phyloP scores from a whole-genome alignment of 2,113 vertebrate species.

The Alethe diademata region DNA sequence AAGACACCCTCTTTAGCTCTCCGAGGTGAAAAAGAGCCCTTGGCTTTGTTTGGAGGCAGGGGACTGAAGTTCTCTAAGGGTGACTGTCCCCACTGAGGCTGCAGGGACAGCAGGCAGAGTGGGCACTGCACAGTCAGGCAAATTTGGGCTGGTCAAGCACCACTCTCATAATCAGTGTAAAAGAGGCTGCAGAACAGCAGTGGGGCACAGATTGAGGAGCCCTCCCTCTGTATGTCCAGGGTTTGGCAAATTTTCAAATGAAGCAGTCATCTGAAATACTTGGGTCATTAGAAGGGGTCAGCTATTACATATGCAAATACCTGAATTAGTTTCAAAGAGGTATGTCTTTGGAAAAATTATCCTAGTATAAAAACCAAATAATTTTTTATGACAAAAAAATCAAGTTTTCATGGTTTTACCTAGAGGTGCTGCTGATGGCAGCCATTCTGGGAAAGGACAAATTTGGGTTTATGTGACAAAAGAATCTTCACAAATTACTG shows the following conservation, averaged over 20 bases:
- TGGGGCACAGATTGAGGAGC: background rate
- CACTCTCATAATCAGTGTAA: background rate
- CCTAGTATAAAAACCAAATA: background rate
- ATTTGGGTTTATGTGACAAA: background rate
- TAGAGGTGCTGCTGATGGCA: background rate
- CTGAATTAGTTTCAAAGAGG: background rate
- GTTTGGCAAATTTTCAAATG: background rate
- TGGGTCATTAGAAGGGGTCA: background rate
- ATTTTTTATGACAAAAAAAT: background rate
- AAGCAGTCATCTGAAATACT: background rate
- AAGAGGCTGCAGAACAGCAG: background rate
- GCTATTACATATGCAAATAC: background rate
- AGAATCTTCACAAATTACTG: background rate
- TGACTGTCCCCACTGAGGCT: background rate
- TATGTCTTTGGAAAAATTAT: background rate
- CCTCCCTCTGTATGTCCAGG: background rate
- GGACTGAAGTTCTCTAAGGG: background rate
- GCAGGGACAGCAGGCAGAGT: background rate
- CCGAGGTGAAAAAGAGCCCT: background rate
- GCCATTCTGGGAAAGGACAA: background rate
- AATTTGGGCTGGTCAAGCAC: background rate
- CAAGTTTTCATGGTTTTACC: background rate
- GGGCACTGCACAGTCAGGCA: background rate
- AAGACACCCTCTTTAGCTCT: background rate
- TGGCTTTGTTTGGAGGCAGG: background rate